These are phyloP conservation scores for Lucilia cuprina DNA, from an alignment of 1,140 invertebrate genomes.

Conservation along the genomic window DNA sequence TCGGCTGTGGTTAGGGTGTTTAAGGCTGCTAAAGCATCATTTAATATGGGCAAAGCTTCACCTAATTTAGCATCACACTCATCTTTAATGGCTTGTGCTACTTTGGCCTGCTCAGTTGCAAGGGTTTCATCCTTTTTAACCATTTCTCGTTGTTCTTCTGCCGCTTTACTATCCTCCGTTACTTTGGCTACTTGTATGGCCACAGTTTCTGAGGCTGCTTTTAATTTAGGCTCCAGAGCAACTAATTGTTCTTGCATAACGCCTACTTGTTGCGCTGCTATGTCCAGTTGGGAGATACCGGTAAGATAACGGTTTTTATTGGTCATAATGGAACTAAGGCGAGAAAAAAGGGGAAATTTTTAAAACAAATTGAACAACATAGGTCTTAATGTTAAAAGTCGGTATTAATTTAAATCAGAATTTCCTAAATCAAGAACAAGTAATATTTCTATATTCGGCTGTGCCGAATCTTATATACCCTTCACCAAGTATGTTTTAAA, in stretches of 20 bases:
- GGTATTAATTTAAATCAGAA: too few species aligned
- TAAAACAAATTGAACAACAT: too few species aligned
- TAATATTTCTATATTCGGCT: too few species aligned
- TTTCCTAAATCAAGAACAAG: too few species aligned
- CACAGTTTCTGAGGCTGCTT: conserved; percentile 74
- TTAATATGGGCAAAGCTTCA: conserved; percentile 91
- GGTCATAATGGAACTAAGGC: conserved; percentile 62
- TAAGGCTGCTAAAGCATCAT: conserved; percentile 86
- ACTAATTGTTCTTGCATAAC: conserved; percentile 87
- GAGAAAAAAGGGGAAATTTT: too few species aligned
- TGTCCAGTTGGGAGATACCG: conserved; percentile 86
- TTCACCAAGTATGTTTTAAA: too few species aligned
- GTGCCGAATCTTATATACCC: too few species aligned
- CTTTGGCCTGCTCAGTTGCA: conserved; percentile 75
- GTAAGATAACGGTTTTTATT: conserved; percentile 81
- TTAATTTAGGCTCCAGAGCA: conserved; percentile 86
- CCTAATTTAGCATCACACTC: conserved; percentile 95
- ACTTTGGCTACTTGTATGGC: conserved; percentile 72
- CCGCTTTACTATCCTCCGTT: conserved; percentile 70
- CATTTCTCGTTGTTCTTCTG: conserved; percentile 67
- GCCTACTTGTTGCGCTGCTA: conserved; percentile 81
- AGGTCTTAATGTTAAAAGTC: too few species aligned
- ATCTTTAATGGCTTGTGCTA: conserved; percentile 88
- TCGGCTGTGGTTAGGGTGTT: conserved; percentile 91
- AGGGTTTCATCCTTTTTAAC: conserved; percentile 69